Percentiles rank a stretch among this genome's conserved stretches.
phyloP scores from a whole-genome alignment of 2,797 vertebrate genomes.

The Malacoraja senta region DNA sequence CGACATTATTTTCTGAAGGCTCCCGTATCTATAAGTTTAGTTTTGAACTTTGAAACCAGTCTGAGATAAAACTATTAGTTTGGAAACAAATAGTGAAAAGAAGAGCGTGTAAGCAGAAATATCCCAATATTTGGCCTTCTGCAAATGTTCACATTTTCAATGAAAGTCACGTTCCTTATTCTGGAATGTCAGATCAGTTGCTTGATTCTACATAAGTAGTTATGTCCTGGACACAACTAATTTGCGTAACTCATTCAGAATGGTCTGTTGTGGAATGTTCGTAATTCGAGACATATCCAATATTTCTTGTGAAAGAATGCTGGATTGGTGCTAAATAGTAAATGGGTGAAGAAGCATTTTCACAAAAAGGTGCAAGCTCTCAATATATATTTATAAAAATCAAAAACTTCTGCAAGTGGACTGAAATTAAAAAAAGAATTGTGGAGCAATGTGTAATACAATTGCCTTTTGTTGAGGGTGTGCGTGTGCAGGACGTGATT shows the following conservation, averaged over 20 bases:
- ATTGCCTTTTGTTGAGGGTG: background rate
- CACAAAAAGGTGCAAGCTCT: background rate
- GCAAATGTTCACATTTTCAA: background rate
- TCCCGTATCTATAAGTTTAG: background rate
- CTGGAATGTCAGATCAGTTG: background rate
- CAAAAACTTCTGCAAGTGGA: background rate
- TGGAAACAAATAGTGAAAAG: background rate
- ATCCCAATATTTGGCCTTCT: background rate
- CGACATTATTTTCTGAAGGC: background rate
- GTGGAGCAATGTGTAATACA: background rate
- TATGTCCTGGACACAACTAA: background rate
- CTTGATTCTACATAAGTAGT: background rate
- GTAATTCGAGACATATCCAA: background rate
- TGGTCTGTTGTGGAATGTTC: background rate
- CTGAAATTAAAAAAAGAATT: background rate
- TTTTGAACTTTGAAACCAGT: background rate
- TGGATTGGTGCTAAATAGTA: background rate
- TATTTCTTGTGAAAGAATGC: background rate
- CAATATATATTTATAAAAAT: background rate
- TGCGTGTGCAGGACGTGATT: background rate
- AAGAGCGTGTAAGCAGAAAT: background rate
- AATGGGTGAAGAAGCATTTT: background rate
- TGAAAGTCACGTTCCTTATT: background rate
- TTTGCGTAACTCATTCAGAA: background rate
- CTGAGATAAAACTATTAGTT: background rate